These are phyloP conservation scores for Sarcophaga bullata DNA, from an alignment of 1,140 invertebrate genomes.

Conservation along the genomic window DNA sequence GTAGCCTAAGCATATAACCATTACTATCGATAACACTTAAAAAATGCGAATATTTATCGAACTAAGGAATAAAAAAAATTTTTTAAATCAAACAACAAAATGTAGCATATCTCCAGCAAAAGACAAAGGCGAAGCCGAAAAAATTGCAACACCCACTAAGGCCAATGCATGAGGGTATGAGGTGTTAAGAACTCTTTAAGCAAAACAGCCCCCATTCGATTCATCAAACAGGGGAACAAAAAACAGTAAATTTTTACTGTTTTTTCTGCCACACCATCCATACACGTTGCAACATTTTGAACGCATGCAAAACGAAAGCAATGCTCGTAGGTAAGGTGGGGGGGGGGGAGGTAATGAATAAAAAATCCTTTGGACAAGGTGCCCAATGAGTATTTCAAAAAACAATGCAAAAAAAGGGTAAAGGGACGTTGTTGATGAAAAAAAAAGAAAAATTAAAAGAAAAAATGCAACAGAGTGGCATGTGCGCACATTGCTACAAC, in stretches of 20 bases:
- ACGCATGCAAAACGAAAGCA: not conserved
- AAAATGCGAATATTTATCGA: no score
- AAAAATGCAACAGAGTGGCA: slow-evolving; percentile 2
- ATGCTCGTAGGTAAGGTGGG: not conserved
- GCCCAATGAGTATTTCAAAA: slow-evolving; percentile 28
- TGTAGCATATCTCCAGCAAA: no score
- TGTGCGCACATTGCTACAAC: not conserved
- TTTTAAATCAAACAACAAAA: no score
- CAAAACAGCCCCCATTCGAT: slow-evolving; percentile 36
- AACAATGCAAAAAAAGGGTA: slow-evolving; percentile 10
- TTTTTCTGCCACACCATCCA: not conserved
- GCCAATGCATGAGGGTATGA: not conserved
- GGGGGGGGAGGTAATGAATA: not conserved
- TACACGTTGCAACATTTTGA: slow-evolving; percentile 17
- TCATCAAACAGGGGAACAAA: slow-evolving; percentile 5
- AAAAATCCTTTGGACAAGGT: slow-evolving; percentile 24
- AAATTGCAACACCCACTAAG: not conserved
- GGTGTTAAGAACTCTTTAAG: not conserved
- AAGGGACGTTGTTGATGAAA: not conserved
- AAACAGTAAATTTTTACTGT: not conserved
- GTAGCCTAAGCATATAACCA: no score
- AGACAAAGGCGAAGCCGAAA: no score
- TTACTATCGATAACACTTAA: no score
- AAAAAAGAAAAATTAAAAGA: not conserved
- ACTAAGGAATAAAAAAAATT: no score